Base-by-base conservation (phyloP, 2,797 vertebrate genomes). In the Catharus ustulatus region DNA sequence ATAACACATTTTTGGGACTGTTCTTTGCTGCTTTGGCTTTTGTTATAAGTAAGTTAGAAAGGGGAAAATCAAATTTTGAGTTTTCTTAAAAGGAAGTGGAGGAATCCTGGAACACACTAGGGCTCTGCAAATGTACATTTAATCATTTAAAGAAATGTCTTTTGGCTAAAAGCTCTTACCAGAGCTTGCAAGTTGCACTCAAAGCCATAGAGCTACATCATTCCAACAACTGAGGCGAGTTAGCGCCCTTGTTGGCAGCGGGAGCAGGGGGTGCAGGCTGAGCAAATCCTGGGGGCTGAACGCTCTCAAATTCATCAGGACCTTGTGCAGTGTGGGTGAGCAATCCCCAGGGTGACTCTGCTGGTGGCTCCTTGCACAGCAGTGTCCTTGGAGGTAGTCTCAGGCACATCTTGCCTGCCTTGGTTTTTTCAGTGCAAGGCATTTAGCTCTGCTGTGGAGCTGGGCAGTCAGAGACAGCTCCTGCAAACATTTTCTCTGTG, bases 111-210 rank as follows among this genome's bases (percentile, higher is more conserved):
- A 97, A 96, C 92, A 83, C 71, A 30, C 91, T 74, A 64, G 72
- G 55, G 76, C 76, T 95, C 92, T 91, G 84, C 74, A 96, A 96
- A 97, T 94, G 88, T 73, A 94, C 15, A 8, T 95, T 97, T 96
- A 97, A 97, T 97, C 92, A 74, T 84, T 96, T 87, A 95, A 96
- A 97, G 93, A 95, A 92, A 90, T 85, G 45, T 87, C 83, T 92
- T 96, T 95, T 97, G 96, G 94, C 93, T 88, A 92, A 74, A 92
- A 94, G 73, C 71, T 89, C 69, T 92, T 90, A 92, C 71, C 55
- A 92, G 78, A 1, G 1, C 87, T 94, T 88, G 72, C 63, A 87
- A 95, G 91, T 94, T 69, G 73, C 72, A 15, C 81, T 95, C 43
- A 84, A 68, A 95, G 61, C 81, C 62, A 8, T 92, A 23, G 12